phyloP scores from a whole-genome alignment of 2,888 invertebrate species.

The Polyommatus icarus region DNA sequence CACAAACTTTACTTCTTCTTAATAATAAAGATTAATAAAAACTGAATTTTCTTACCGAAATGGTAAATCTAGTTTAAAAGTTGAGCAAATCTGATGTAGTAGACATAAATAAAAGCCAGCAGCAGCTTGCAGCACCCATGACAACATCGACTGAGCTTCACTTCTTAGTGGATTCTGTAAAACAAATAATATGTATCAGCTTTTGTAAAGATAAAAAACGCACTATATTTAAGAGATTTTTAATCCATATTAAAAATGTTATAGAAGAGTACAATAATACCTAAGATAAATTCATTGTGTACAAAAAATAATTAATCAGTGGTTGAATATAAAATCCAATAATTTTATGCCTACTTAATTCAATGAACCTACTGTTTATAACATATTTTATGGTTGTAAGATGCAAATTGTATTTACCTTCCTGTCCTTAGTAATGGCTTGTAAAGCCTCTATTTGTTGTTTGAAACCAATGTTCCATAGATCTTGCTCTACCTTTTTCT shows the following conservation, averaged over 20 bases:
- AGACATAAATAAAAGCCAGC: slow-evolving; percentile 92
- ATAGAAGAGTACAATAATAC: too few relatives aligned
- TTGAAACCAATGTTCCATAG: slow-evolving; percentile 94
- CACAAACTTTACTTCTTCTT: too few relatives aligned
- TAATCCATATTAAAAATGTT: too few relatives aligned
- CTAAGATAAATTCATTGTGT: too few relatives aligned
- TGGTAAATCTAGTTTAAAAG: slow-evolving; percentile 89
- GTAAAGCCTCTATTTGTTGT: slow-evolving; percentile 90
- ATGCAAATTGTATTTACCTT: slow-evolving; percentile 74
- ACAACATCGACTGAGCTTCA: slow-evolving; percentile 88
- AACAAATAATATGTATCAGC: slow-evolving; percentile 29
- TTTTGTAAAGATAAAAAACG: not conserved
- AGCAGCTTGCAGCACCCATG: slow-evolving; percentile 90
- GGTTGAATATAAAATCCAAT: too few relatives aligned
- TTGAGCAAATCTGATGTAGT: slow-evolving; percentile 89
- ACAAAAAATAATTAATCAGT: too few relatives aligned
- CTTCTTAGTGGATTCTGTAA: slow-evolving; percentile 85
- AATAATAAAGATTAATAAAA: not conserved
- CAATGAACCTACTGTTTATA: too few relatives aligned
- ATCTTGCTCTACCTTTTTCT: slow-evolving; percentile 94
- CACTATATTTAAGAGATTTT: too few relatives aligned
- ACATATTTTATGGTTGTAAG: too few relatives aligned
- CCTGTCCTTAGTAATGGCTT: slow-evolving; percentile 88
- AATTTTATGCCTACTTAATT: too few relatives aligned
- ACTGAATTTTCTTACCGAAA: slow-evolving; percentile 72